A percentile compares a stretch with the other conserved stretches of the same genome.
Evolutionary conservation across 1,140 invertebrate species (phyloP).

Genomic region (Brachionus rubens): DNA sequence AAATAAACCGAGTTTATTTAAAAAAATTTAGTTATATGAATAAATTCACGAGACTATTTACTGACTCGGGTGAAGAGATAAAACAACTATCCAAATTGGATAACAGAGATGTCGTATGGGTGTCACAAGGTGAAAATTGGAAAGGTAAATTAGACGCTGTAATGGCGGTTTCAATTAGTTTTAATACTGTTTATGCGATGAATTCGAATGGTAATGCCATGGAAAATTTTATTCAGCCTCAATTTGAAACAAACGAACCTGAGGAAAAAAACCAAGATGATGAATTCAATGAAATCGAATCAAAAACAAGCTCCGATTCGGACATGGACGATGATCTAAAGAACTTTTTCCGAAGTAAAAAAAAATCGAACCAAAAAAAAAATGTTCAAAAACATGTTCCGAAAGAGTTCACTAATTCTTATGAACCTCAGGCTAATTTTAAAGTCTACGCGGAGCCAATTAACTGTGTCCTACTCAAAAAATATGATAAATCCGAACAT

Average conservation of each 20-base stretch:
- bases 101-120: background rate
- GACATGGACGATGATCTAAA: constrained; percentile 25
- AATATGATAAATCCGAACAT: constrained; percentile 25
- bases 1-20: constrained; percentile 20
- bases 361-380: background rate
- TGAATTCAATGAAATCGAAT: background rate
- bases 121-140: constrained; percentile 45
- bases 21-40: background rate
- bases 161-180: background rate
- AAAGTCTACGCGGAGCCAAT: background rate
- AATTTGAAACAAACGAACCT: background rate
- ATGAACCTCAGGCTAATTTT: constrained; percentile 4
- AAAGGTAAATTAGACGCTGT: background rate
- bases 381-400: background rate
- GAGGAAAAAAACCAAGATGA: background rate
- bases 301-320: background rate
- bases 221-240: background rate
- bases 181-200: background rate
- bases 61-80: constrained; percentile 12
- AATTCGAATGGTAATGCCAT: background rate
- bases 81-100: constrained; percentile 25
- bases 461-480: background rate
- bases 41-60: constrained; percentile 39
- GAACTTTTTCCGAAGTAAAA: constrained; percentile 8
- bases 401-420: background rate